A percentile compares a stretch with the other conserved stretches of the same genome.
Conservation (phyloP, 2,888 invertebrate species). For the Ormyrus rosae region DNA sequence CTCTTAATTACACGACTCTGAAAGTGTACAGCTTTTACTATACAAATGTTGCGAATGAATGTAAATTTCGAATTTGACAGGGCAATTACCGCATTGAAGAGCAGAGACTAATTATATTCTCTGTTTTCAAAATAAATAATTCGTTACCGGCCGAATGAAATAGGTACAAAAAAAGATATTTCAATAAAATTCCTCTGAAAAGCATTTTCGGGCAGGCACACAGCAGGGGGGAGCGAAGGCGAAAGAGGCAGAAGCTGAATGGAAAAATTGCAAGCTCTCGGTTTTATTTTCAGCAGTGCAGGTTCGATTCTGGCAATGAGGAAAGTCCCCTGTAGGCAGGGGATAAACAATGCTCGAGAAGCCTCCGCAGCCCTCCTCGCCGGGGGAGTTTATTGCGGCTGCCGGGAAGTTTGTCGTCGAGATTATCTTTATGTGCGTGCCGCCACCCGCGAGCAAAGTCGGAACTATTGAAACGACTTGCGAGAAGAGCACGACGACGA, state of each 20-base stretch:
- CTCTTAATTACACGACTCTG: no score
- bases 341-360: slow-evolving; percentile 56
- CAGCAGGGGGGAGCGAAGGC: neutral
- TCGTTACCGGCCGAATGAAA: no score
- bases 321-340: neutral
- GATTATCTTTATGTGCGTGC: slow-evolving; percentile 28
- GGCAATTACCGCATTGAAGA: no score
- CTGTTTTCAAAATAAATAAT: no score
- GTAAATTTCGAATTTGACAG: no score
- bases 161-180: no score
- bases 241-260: neutral
- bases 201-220: no score
- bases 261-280: slow-evolving; percentile 3
- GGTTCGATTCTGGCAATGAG: slow-evolving; percentile 17
- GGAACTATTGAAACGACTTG: slow-evolving; percentile 44
- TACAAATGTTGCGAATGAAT: no score
- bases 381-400: slow-evolving; percentile 56
- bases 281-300: neutral
- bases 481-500: no score
- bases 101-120: no score
- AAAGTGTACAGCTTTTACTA: no score
- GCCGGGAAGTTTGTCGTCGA: slow-evolving; percentile 52
- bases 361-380: slow-evolving; percentile 41
- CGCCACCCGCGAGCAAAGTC: slow-evolving; percentile 12
- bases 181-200: no score